These are phyloP conservation scores for Centropus unirufus DNA, from an alignment of 2,113 vertebrate species.

Conservation along the genomic window DNA sequence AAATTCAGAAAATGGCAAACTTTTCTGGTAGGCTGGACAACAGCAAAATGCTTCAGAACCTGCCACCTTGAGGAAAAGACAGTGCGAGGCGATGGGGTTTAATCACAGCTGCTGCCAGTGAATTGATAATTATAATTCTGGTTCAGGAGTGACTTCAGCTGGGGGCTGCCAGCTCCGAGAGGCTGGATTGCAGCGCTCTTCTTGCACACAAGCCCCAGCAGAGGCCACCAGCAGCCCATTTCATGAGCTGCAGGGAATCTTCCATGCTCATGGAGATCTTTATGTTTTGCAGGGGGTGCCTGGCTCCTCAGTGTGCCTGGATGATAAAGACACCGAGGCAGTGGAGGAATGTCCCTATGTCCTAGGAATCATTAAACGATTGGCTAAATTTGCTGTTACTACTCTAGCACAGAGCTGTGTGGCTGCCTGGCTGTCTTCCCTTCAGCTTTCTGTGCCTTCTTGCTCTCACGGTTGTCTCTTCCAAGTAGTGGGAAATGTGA, in stretches of 20 bases:
- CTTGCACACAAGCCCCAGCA: conserved; percentile 55
- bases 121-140: not conserved
- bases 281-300: not conserved
- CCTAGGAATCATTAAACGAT: not conserved
- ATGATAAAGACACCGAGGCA: not conserved
- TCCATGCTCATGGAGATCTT: not conserved
- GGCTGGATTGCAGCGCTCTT: not conserved
- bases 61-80: not conserved
- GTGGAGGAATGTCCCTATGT: not conserved
- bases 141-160: not conserved
- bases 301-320: not conserved
- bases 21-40: not conserved
- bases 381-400: not conserved
- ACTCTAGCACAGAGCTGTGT: not conserved
- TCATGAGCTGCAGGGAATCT: not conserved
- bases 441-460: not conserved
- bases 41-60: not conserved
- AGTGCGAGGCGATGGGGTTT: not conserved
- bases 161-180: not conserved
- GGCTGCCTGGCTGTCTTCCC: not conserved
- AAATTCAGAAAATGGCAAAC: not conserved
- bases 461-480: not conserved
- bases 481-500: not conserved
- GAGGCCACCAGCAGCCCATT: conserved; percentile 55
- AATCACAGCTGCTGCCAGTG: not conserved